Percentiles rank a stretch among this genome's conserved stretches.
Evolutionary conservation across 2,888 invertebrate genomes (phyloP).

Genomic region (Mantis religiosa): DNA sequence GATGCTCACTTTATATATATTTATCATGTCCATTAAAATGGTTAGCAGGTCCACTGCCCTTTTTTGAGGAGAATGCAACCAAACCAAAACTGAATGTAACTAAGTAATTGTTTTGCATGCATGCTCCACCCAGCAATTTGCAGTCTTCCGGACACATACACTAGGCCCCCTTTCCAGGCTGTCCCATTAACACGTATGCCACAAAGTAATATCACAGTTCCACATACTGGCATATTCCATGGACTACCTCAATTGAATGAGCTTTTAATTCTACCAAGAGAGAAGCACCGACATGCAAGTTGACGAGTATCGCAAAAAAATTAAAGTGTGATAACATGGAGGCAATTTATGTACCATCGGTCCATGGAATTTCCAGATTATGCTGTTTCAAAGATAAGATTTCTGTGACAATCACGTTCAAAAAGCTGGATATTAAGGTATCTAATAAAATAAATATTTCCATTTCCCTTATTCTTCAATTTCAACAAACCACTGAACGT

Average conservation of each 20-base stretch:
- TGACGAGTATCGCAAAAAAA: background rate
- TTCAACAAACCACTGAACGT: background rate
- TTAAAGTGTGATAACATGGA: background rate
- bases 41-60: conserved; percentile 2
- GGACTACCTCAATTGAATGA: background rate
- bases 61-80: conserved; percentile 10
- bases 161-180: conserved; percentile 12
- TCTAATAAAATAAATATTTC: conserved; percentile 1
- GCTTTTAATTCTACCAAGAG: background rate
- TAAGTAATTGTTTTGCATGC: conserved; percentile 9
- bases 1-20: background rate
- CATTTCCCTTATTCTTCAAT: background rate
- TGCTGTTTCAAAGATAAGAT: background rate
- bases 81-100: background rate
- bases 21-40: conserved; percentile 1
- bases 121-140: conserved; percentile 3
- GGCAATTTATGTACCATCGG: background rate
- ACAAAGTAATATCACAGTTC: conserved; percentile 11
- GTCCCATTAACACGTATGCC: conserved; percentile 10
- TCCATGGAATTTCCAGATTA: background rate
- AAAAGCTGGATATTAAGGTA: background rate
- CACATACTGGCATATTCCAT: background rate
- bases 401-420: conserved; percentile 10
- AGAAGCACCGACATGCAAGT: background rate
- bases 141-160: background rate